phyloP scores from a whole-genome alignment of 2,113 vertebrate species.

The Chaetorhynchus papuensis region DNA sequence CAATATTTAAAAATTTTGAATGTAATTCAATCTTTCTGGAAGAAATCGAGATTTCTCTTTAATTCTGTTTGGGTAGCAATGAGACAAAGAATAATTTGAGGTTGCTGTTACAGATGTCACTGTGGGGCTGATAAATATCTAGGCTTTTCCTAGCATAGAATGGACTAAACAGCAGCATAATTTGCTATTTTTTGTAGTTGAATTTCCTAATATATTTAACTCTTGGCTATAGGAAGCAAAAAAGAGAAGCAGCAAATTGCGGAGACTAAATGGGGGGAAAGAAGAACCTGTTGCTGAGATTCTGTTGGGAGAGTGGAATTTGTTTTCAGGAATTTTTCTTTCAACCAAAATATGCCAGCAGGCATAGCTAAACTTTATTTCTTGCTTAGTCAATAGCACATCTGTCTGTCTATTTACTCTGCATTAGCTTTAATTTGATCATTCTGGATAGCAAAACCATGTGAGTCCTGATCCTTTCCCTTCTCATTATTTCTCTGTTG shows the following conservation, averaged over 20 bases:
- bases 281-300: not conserved
- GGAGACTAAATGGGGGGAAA: not conserved
- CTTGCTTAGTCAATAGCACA: not conserved
- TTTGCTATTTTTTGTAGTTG: not conserved
- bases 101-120: not conserved
- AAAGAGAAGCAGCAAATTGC: not conserved
- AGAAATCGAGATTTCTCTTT: not conserved
- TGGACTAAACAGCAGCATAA: not conserved
- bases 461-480: not conserved
- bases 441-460: not conserved
- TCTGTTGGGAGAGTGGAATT: not conserved
- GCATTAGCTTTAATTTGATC: not conserved
- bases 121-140: not conserved
- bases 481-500: not conserved
- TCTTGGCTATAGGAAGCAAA: not conserved
- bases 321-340: not conserved
- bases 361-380: not conserved
- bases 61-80: not conserved
- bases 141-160: not conserved
- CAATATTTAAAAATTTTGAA: not conserved
- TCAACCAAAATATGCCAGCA: not conserved
- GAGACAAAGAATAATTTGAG: not conserved
- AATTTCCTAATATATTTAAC: not conserved
- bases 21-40: not conserved
- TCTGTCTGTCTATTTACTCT: not conserved